Percentiles rank a stretch among this genome's conserved stretches.
Conservation (phyloP, 1,140 invertebrate species). For the Papilio polyxenes region DNA sequence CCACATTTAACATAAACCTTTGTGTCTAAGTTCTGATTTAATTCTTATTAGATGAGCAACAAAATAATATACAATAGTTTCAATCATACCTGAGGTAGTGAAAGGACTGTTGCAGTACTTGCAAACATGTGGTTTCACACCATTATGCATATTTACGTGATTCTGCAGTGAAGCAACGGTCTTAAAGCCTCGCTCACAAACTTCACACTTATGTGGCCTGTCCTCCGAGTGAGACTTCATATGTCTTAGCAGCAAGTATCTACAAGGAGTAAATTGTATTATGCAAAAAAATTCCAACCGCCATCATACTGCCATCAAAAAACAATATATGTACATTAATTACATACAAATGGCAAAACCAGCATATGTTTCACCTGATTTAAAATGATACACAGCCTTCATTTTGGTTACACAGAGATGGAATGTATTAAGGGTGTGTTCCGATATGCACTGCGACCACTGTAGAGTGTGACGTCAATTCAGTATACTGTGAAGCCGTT, state of each 20-base stretch:
- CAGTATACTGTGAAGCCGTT: too few species aligned
- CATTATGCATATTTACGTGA: slow-evolving; percentile 98
- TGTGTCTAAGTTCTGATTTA: background rate
- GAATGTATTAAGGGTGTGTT: too few species aligned
- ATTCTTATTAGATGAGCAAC: background rate
- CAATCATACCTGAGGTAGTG: slow-evolving; percentile 91
- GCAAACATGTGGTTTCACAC: slow-evolving; percentile 96
- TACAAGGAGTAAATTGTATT: slow-evolving; percentile 49
- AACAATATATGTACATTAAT: background rate
- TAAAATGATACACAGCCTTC: too few species aligned
- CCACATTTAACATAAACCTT: background rate
- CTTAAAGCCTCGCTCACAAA: slow-evolving; percentile 97
- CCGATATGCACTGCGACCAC: too few species aligned
- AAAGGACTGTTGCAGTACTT: slow-evolving; percentile 96
- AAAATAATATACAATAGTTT: background rate
- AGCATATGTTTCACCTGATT: too few species aligned
- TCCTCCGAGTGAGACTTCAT: slow-evolving; percentile 98
- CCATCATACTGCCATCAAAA: background rate
- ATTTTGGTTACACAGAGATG: too few species aligned
- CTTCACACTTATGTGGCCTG: slow-evolving; percentile 95
- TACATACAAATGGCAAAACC: background rate
- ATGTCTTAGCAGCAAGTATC: slow-evolving; percentile 94
- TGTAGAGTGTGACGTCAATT: too few species aligned
- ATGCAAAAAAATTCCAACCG: too few species aligned
- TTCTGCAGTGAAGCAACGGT: slow-evolving; percentile 96